Evolutionary conservation across 2,888 invertebrate species (phyloP).

Genomic region (Ariolimax columbianus): DNA sequence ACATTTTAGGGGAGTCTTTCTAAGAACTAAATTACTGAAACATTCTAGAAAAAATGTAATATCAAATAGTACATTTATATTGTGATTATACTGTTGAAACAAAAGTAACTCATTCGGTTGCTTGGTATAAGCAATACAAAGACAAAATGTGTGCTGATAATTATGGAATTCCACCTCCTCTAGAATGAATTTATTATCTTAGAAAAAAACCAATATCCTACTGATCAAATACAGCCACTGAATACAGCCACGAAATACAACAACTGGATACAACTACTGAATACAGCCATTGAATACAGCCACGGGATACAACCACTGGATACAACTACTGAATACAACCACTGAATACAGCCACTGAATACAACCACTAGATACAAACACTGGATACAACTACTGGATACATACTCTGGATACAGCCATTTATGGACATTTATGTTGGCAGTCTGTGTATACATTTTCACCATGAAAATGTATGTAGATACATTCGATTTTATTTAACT

Average conservation of each 20-base stretch:
- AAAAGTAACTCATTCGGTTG: constrained; percentile 26
- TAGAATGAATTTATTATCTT: constrained; percentile 9
- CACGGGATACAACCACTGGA: too few relatives aligned
- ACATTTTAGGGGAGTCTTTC: constrained; percentile 3
- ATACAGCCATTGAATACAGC: too few relatives aligned
- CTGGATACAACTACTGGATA: too few relatives aligned
- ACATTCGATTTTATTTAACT: too few relatives aligned
- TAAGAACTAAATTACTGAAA: constrained; percentile 2
- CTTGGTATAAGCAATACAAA: not conserved
- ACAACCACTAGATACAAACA: too few relatives aligned
- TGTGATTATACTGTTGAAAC: constrained; percentile 14
- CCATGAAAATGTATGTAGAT: not conserved
- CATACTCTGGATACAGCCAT: not conserved
- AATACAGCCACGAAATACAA: constrained; percentile 13
- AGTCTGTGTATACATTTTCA: not conserved
- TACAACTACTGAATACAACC: too few relatives aligned
- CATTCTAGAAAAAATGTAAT: constrained; percentile 11
- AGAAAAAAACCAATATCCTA: constrained; percentile 4
- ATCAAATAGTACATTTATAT: constrained; percentile 20
- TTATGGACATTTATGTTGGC: not conserved
- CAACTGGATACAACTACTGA: too few relatives aligned
- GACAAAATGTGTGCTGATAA: not conserved
- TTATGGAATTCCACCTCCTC: constrained; percentile 28
- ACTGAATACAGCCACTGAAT: too few relatives aligned
- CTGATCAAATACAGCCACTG: not conserved